Evolutionary conservation across 1,140 invertebrate genomes (phyloP).

Genomic region (Drosophila murphyi): DNA sequence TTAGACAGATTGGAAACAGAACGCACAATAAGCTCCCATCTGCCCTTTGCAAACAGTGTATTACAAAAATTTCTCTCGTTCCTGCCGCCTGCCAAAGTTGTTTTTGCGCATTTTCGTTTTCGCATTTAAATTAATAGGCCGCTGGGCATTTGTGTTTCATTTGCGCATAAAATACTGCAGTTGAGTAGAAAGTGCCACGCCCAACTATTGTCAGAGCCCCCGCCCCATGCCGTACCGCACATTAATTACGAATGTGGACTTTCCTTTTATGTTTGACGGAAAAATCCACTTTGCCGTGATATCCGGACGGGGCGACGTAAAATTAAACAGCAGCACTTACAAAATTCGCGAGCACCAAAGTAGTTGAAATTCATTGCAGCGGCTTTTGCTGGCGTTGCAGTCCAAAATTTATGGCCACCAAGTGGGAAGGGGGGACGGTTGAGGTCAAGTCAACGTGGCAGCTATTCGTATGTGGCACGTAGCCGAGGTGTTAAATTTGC

Average conservation of each 20-base stretch:
- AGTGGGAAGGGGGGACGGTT: neutral
- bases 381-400: conserved; percentile 46
- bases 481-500: conserved; percentile 75
- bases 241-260: conserved; percentile 58
- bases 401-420: conserved; percentile 64
- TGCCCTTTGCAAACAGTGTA: neutral
- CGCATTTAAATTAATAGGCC: conserved; percentile 76
- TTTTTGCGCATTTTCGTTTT: conserved; percentile 51
- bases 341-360: conserved; percentile 65
- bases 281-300: conserved; percentile 81
- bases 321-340: conserved; percentile 71
- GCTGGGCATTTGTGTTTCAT: conserved; percentile 74
- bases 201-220: conserved; percentile 1
- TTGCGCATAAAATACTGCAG: conserved; percentile 62
- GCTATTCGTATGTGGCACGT: conserved; percentile 53
- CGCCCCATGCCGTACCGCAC: neutral
- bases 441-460: conserved; percentile 6
- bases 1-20: too few species aligned
- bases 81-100: conserved; percentile 10
- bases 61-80: neutral
- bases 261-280: conserved; percentile 80
- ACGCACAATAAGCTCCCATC: neutral
- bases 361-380: conserved; percentile 74
- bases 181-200: conserved; percentile 9
- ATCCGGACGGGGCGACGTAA: conserved; percentile 62